Percentiles rank a stretch among this genome's conserved stretches.
phyloP scores from a whole-genome alignment of 2,797 vertebrate genomes.

The Echiichthys vipera region DNA sequence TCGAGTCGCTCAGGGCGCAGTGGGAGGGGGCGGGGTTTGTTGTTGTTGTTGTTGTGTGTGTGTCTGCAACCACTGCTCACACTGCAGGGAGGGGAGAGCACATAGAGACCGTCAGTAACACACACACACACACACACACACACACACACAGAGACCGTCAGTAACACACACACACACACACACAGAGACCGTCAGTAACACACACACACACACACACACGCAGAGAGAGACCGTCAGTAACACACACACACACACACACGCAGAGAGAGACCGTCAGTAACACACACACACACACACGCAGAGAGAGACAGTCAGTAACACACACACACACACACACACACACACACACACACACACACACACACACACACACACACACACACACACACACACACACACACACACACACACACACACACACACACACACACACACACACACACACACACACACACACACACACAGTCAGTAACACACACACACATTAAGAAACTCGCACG shows the following conservation, averaged over 20 bases:
- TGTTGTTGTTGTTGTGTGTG: constrained; percentile 63
- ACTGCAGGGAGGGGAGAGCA: constrained; percentile 73
- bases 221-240: too few species aligned
- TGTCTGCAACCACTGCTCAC: constrained; percentile 77
- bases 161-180: background rate
- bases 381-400: too few species aligned
- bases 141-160: constrained; percentile 7
- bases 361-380: too few species aligned
- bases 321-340: too few species aligned
- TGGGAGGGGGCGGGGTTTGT: constrained; percentile 68
- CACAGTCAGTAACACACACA: too few species aligned
- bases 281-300: too few species aligned
- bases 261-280: too few species aligned
- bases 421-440: background rate
- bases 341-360: too few species aligned
- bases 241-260: background rate
- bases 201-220: background rate
- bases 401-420: background rate
- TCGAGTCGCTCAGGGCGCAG: constrained; percentile 50
- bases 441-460: background rate
- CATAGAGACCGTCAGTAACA: constrained; percentile 70
- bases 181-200: too few species aligned
- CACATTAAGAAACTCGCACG: too few species aligned
- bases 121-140: constrained; percentile 30
- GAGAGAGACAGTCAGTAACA: too few species aligned